Conservation (phyloP, 2,113 vertebrate species). For the Paradoxurus hermaphroditus region DNA sequence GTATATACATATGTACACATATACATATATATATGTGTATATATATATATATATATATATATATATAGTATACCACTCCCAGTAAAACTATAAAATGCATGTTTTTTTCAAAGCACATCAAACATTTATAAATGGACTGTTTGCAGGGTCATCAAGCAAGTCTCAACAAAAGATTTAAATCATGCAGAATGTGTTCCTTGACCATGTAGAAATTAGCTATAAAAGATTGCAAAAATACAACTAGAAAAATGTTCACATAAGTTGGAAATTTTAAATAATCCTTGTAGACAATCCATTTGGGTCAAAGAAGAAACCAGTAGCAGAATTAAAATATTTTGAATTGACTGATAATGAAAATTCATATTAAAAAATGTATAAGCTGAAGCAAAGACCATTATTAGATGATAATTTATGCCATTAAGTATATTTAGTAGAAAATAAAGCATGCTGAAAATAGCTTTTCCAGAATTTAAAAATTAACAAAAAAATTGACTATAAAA, state of each 20-base stretch:
- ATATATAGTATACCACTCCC: background rate
- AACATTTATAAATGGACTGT: background rate
- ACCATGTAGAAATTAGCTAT: background rate
- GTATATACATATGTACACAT: no score
- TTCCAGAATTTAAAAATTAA: background rate
- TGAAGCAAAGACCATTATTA: background rate
- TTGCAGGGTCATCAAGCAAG: background rate
- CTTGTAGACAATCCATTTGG: background rate
- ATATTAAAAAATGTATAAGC: background rate
- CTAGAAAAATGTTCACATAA: background rate
- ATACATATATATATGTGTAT: background rate
- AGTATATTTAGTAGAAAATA: background rate
- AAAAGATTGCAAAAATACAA: background rate
- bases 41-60: no score
- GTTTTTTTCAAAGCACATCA: background rate
- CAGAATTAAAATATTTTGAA: background rate
- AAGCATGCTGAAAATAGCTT: background rate
- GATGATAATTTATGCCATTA: background rate
- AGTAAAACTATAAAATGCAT: background rate
- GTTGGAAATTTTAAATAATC: background rate
- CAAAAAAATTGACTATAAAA: background rate
- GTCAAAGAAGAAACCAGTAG: background rate
- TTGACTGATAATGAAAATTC: background rate
- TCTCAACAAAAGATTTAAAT: background rate
- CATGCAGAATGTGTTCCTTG: background rate